These are phyloP conservation scores for Colletes gigas DNA, from an alignment of 1,140 invertebrate genomes.

Conservation along the genomic window DNA sequence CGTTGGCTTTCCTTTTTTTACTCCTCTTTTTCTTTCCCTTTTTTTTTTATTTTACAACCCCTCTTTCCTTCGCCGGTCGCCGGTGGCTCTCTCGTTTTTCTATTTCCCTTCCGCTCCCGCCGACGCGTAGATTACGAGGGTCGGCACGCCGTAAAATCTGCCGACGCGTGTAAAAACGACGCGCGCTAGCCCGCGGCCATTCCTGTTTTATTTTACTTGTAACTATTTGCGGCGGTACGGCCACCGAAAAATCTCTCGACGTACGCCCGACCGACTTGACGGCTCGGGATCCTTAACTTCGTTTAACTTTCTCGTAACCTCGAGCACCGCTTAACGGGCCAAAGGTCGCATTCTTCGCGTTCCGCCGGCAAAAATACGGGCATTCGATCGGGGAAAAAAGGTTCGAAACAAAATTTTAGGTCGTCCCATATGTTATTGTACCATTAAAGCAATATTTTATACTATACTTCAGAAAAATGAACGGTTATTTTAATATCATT, in stretches of 20 bases:
- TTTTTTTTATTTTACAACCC: slow-evolving; percentile 38
- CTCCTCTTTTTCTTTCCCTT: neutral
- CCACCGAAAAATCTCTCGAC: slow-evolving; percentile 37
- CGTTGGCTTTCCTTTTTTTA: neutral
- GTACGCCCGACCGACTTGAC: neutral
- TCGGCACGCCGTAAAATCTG: slow-evolving; percentile 45
- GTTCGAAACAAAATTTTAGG: no score
- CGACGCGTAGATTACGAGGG: slow-evolving; percentile 39
- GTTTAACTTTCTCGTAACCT: no score
- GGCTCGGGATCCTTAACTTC: neutral
- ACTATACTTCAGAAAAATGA: no score
- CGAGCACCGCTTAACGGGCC: no score
- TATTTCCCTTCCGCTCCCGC: slow-evolving; percentile 47
- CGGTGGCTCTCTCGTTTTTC: neutral
- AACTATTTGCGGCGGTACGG: slow-evolving; percentile 35
- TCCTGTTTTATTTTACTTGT: slow-evolving; percentile 39
- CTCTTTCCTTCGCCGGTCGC: slow-evolving; percentile 27
- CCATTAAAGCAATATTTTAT: no score
- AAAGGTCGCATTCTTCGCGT: no score
- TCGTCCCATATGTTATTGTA: no score
- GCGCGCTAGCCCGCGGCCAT: slow-evolving; percentile 23
- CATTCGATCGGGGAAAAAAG: no score
- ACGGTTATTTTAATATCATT: no score
- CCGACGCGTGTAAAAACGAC: slow-evolving; percentile 49
- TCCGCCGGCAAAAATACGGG: no score